Evolutionary conservation across 2,888 invertebrate genomes (phyloP), one percentile per base, ranked within the genome.

Genomic region (Electrophaes corylata): DNA sequence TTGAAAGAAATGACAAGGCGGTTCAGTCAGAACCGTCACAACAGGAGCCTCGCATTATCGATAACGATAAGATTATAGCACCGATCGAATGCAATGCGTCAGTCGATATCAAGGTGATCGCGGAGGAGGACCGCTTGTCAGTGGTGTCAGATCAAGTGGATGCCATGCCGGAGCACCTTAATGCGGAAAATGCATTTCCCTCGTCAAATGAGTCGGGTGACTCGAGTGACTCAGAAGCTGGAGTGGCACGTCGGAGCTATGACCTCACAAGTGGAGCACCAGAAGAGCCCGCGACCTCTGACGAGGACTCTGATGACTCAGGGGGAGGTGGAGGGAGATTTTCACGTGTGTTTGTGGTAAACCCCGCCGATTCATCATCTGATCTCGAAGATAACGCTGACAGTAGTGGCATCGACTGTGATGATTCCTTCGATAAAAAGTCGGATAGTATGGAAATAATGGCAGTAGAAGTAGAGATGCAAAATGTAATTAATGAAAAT

Each of bases 311-410:
- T 0, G 91, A 89, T 29, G 91, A 92, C 62, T 91, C 92, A 0
- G 94, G 94, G 76, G 66, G 93, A 79, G 74, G 94, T 79, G 75
- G 94, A 79, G 86, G 91, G 74, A 87, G 84, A 47, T 95, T 95
- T 73, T 94, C 94, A 31, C 92, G 94, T 53, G 94, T 95, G 14
- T 95, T 95, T 75, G 93, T 95, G 0, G 94, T 95, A 16, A 95
- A 95, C 72, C 94, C 94, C 5, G 88, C 86, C 16, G 92, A 93
- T 48, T 93, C 94, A 5, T 94, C 94, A 2, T 94, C 93, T 0
- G 94, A 93, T 50, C 86, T 93, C 39, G 93, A 94, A 51, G 91
- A 93, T 67, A 93, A 93, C 55, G 93, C 93, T 0, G 93, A 93
- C 62, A 91, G 92, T 63, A 92, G 92, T 55, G 93, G 94, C 40